A percentile compares a stretch with the other conserved stretches of the same genome.
Evolutionary conservation across 2,888 invertebrate genomes (phyloP).

Genomic region (Euproctis similis): DNA sequence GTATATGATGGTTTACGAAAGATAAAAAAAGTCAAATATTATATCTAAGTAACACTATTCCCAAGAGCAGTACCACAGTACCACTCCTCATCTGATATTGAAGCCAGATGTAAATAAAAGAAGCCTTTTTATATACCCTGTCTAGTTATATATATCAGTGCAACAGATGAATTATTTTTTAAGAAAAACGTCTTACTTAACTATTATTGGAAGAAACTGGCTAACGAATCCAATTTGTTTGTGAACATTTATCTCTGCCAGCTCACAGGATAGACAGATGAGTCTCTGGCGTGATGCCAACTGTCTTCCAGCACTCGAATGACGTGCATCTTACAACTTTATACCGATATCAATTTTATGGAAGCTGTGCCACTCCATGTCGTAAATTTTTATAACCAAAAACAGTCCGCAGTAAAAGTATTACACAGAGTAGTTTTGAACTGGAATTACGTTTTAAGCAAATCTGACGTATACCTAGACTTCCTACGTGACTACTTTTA

Average conservation of each 20-base stretch:
- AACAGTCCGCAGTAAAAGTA: too few relatives aligned
- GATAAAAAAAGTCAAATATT: too few relatives aligned
- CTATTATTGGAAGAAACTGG: constrained; percentile 27
- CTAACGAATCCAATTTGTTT: constrained; percentile 29
- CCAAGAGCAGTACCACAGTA: too few relatives aligned
- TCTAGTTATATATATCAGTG: constrained; percentile 10
- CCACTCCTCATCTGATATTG: too few relatives aligned
- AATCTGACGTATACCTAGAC: too few relatives aligned
- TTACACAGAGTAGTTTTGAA: too few relatives aligned
- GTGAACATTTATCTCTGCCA: constrained; percentile 34
- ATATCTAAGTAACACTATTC: too few relatives aligned
- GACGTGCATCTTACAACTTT: constrained; percentile 24
- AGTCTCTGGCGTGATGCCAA: constrained; percentile 37
- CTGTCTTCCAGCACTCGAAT: constrained; percentile 12
- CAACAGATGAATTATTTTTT: constrained; percentile 22
- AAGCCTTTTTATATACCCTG: too few relatives aligned
- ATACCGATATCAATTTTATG: constrained; percentile 21
- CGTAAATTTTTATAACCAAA: not conserved
- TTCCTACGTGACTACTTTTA: too few relatives aligned
- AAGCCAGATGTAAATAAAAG: too few relatives aligned
- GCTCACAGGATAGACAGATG: constrained; percentile 25
- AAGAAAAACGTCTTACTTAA: constrained; percentile 11
- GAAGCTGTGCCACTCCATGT: constrained; percentile 19
- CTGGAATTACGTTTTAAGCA: too few relatives aligned
- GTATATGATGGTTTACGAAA: too few relatives aligned